Conservation (phyloP, 2,888 invertebrate genomes). For the Tenthredo scrophulariae region DNA sequence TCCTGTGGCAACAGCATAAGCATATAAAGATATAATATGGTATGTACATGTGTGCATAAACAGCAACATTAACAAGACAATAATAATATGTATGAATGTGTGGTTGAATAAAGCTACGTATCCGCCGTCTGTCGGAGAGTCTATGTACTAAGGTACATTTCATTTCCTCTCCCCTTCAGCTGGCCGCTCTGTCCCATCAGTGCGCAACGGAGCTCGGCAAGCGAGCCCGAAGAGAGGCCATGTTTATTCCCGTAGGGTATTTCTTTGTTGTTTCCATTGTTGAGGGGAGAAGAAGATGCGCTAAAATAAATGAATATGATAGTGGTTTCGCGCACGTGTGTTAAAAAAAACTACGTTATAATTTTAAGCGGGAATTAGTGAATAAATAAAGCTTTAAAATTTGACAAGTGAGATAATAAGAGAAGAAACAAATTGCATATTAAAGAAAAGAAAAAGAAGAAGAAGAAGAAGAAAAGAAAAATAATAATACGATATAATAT, state of each 20-base stretch:
- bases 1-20: background rate
- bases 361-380: background rate
- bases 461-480: too few relatives aligned
- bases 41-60: background rate
- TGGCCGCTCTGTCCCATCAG: conserved; percentile 36
- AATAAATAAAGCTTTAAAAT: background rate
- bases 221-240: conserved; percentile 34
- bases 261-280: conserved; percentile 50
- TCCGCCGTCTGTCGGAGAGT: conserved; percentile 35
- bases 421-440: background rate
- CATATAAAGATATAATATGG: background rate
- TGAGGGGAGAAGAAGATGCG: conserved; percentile 19
- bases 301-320: conserved; percentile 41
- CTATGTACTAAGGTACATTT: conserved; percentile 17
- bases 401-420: background rate
- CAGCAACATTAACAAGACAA: conserved; percentile 2
- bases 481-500: background rate
- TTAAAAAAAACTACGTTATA: background rate
- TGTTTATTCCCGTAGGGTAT: conserved; percentile 48
- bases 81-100: background rate
- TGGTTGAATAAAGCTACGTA: background rate
- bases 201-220: conserved; percentile 32
- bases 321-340: conserved; percentile 45
- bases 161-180: conserved; percentile 52
- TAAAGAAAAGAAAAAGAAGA: background rate